Evolutionary conservation across 2,113 vertebrate species (phyloP), one percentile per base, ranked within the genome.

Genomic region (Urocolius indicus): DNA sequence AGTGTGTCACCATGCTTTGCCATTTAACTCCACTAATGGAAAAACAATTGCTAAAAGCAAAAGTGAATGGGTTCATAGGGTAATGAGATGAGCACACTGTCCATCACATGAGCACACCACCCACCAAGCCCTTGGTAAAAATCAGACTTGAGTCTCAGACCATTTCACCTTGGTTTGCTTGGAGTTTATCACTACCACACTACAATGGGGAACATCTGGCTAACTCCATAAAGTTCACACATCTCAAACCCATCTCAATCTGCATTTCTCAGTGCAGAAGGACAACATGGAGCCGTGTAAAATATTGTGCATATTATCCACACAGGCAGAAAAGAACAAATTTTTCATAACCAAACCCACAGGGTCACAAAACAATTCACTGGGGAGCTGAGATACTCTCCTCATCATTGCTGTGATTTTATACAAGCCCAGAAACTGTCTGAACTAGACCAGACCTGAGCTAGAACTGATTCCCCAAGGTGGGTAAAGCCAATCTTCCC

Each of bases 251-350:
- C 46, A 14, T 59, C 5, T n/a, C n/a, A n/a, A n/a, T n/a, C 30
- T 0, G 5, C 8, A 5, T 41, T 67, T 62, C 72, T 52, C 62
- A 26, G 49, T 5, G 76, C 41, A 45, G 32, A 26, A 72, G 27
- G 32, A 29, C 72, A 52, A 9, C 0, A 2, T 2, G 20, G 43
- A 34, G 23, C 23, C 30, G 32, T 1, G 3, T 22, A 46, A 58
- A 46, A 58, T 8, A 26, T 16, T 12, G n/a, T 1, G 11, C 7
- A 7, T 27, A 13, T 43, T 52, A 59, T 22, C 22, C 51, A 78
- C 29, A 26, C 2, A 3, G 8, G 24, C 16, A 76, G 32, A 34
- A 87, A 29, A 43, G 22, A 57, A 16, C 5, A 3, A 4, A 1
- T 29, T 52, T 71, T 63, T 45, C 24, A 26, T 12, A 23, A 13